Evolutionary conservation across 1,140 invertebrate genomes (phyloP), one percentile per base, ranked within the genome.

Genomic region (Eupeodes corollae): DNA sequence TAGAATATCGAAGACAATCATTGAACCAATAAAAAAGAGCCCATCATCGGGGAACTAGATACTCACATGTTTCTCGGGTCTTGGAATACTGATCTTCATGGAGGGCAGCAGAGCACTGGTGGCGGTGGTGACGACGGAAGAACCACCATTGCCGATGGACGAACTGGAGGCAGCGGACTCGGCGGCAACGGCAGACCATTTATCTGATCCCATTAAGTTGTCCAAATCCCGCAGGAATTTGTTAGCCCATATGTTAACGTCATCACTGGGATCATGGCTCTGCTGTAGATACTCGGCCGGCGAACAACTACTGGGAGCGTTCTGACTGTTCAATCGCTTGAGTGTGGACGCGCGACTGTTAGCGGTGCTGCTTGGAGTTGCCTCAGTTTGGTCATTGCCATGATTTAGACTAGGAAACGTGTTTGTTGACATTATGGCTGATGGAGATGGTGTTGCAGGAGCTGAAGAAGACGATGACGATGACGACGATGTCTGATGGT

Each of bases 21-120:
- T 14, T 26, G 16, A 53, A 43, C 54, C 56, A 59, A 52, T 51
- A 52, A 63, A 62, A 62, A 55, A 35, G n/a, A 43, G 56, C 42
- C 50, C 42, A 44, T 33, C 19, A 30, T 35, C 44, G 48, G 57
- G 49, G 49, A 51, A 53, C 51, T 61, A 47, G 55, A 42, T 44
- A 64, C 65, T 67, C 56, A 68, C 65, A 59, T 67, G 65, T 52
- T 68, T 68, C 51, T 68, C 59, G 31, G 64, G 65, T 55, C 63
- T 63, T 52, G 63, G 53, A 54, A 68, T 56, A 44, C 37, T 50
- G 48, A 35, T 35, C 37, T 40, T 39, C 38, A 30, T 44, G 46
- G 31, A n/a, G 38, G 19, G n/a, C 31, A 42, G 31, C 18, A 19
- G 11, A 30, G 26, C 19, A 42, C 38, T 37, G 44, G 26, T 26